These are phyloP conservation scores for Cheilosia pagana DNA, from an alignment of 2,888 invertebrate species.

Conservation along the genomic window DNA sequence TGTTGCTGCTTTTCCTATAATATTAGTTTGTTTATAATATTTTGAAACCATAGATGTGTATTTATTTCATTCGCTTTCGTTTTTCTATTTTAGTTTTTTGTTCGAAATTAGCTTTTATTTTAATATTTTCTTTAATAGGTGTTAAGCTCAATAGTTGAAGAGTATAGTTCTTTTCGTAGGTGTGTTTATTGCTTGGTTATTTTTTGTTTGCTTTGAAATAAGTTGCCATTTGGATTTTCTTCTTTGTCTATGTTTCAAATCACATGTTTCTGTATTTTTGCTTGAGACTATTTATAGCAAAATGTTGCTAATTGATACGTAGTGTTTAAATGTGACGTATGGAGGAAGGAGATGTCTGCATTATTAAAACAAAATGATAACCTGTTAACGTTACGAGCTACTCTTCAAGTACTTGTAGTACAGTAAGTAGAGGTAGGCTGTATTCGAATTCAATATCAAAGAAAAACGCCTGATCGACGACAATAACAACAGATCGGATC, in stretches of 20 bases:
- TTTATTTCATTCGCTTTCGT: constrained; percentile 64
- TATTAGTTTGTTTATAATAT: constrained; percentile 64
- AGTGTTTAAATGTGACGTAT: constrained; percentile 21
- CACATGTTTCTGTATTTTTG: constrained; percentile 27
- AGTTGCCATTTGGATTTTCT: constrained; percentile 35
- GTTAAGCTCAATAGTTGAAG: constrained; percentile 69
- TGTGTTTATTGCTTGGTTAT: constrained; percentile 31
- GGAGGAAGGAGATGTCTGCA: constrained; percentile 11
- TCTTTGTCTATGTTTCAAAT: constrained; percentile 48
- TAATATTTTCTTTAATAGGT: constrained; percentile 49
- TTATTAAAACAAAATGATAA: too few species aligned
- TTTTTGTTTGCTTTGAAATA: constrained; percentile 50
- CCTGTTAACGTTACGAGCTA: too few species aligned
- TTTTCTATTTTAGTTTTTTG: constrained; percentile 39
- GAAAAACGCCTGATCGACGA: too few species aligned
- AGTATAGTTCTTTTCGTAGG: constrained; percentile 27
- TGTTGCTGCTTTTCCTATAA: constrained; percentile 44
- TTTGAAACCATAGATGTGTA: constrained; percentile 73
- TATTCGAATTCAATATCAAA: too few species aligned
- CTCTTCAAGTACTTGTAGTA: too few species aligned
- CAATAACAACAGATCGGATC: too few species aligned
- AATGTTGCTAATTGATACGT: constrained; percentile 13
- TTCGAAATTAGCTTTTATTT: constrained; percentile 32
- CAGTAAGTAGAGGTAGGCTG: too few species aligned
- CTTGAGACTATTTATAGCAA: constrained; percentile 18